These are phyloP conservation scores for Drosophila athabasca DNA, from an alignment of 1,140 invertebrate species.

Conservation along the genomic window DNA sequence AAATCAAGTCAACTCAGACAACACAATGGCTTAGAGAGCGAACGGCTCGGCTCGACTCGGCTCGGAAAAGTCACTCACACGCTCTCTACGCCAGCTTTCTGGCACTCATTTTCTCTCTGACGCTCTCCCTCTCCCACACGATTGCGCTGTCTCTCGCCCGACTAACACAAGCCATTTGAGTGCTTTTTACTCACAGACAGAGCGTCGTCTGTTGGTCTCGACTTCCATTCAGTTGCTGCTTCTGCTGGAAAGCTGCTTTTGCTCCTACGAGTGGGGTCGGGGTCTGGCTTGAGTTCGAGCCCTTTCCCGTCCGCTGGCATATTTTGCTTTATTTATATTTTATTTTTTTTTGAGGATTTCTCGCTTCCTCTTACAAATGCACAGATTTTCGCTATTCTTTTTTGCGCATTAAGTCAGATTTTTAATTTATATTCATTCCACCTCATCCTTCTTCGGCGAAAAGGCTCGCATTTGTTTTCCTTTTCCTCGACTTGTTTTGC, in stretches of 20 bases:
- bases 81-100: conserved; percentile 14
- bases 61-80: conserved; percentile 72
- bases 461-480: conserved; percentile 26
- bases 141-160: conserved; percentile 34
- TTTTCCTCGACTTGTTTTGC: conserved; percentile 27
- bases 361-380: conserved; percentile 72
- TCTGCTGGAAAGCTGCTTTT: conserved; percentile 47
- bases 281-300: conserved; percentile 15
- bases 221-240: conserved; percentile 39
- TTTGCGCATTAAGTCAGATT: conserved; percentile 73
- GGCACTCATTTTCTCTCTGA: conserved; percentile 7
- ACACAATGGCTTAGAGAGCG: conserved; percentile 11
- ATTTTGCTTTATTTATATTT: conserved; percentile 57
- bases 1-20: conserved; percentile 5
- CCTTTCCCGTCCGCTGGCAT: conserved; percentile 60
- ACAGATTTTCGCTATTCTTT: conserved; percentile 63
- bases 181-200: conserved; percentile 62
- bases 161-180: conserved; percentile 35
- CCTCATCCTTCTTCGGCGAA: conserved; percentile 6
- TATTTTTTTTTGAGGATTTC: conserved; percentile 58
- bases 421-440: conserved; percentile 71
- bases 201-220: conserved; percentile 57
- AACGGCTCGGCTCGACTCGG: conserved; percentile 13
- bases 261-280: conserved; percentile 19
- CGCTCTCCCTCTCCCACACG: conserved; percentile 27